These are phyloP conservation scores for Larimichthys crocea DNA, from an alignment of 2,113 vertebrate species.

Conservation along the genomic window DNA sequence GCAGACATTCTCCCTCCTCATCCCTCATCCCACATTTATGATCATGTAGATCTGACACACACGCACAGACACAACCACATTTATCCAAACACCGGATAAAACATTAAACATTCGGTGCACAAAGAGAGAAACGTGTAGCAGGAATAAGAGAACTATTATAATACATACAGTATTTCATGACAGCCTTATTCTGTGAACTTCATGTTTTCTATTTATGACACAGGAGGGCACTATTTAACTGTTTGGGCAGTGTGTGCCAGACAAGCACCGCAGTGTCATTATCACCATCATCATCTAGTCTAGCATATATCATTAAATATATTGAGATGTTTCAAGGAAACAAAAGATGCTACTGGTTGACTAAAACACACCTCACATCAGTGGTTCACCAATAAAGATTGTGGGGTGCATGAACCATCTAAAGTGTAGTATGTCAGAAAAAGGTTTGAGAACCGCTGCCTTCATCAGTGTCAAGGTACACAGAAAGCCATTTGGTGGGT, in stretches of 20 bases:
- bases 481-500: background rate
- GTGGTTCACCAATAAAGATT: no score
- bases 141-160: background rate
- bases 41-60: conserved; percentile 34
- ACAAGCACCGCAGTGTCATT: background rate
- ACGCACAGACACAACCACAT: background rate
- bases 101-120: background rate
- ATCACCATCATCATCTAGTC: background rate
- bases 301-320: background rate
- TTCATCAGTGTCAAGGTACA: background rate
- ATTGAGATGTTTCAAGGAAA: background rate
- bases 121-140: background rate
- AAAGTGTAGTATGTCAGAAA: no score
- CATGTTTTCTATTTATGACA: conserved; percentile 3
- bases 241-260: background rate
- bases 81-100: background rate
- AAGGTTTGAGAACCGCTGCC: no score
- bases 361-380: no score
- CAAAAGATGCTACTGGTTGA: no score
- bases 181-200: background rate
- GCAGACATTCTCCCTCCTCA: conserved; percentile 24
- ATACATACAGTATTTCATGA: background rate
- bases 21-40: conserved; percentile 27
- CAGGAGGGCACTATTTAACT: conserved; percentile 25
- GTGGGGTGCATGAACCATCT: no score